Conservation (phyloP, 1,140 invertebrate genomes). For the Phortica variegata region DNA sequence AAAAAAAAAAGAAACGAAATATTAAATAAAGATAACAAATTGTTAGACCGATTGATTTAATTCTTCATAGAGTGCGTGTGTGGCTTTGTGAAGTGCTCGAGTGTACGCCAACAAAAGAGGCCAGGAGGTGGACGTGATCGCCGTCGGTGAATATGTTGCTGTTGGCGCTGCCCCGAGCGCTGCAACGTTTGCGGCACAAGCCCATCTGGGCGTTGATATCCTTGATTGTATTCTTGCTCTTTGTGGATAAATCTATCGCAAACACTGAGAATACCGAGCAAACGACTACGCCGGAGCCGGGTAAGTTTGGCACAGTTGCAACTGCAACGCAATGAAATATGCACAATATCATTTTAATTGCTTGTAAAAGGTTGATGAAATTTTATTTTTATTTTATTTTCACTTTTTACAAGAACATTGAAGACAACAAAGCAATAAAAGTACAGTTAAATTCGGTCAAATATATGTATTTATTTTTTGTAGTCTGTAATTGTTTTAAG, state of each 20-base stretch:
- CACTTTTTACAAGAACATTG: no score
- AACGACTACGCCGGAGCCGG: slow-evolving; percentile 48
- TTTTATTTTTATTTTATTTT: no score
- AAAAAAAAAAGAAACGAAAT: no score
- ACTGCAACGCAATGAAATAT: background rate
- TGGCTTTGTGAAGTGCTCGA: slow-evolving; percentile 3
- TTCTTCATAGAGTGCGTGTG: background rate
- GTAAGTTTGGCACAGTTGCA: slow-evolving; percentile 25
- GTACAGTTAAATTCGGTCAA: no score
- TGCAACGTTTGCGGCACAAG: slow-evolving; percentile 45
- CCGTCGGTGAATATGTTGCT: no score
- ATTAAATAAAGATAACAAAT: slow-evolving; percentile 1
- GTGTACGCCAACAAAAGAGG: no score
- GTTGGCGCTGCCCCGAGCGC: slow-evolving; percentile 17
- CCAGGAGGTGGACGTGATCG: no score
- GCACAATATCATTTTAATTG: background rate
- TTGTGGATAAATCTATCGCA: slow-evolving; percentile 40
- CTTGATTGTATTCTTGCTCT: slow-evolving; percentile 43
- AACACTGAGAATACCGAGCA: slow-evolving; percentile 40
- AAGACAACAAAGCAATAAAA: no score
- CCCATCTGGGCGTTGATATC: slow-evolving; percentile 45
- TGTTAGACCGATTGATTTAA: no score
- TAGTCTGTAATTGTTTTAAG: no score
- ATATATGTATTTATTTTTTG: no score
- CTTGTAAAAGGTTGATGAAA: background rate